Evolutionary conservation across 2,797 vertebrate species (phyloP), one percentile per base, ranked within the genome.

Genomic region (Rhynchonycteris naso): DNA sequence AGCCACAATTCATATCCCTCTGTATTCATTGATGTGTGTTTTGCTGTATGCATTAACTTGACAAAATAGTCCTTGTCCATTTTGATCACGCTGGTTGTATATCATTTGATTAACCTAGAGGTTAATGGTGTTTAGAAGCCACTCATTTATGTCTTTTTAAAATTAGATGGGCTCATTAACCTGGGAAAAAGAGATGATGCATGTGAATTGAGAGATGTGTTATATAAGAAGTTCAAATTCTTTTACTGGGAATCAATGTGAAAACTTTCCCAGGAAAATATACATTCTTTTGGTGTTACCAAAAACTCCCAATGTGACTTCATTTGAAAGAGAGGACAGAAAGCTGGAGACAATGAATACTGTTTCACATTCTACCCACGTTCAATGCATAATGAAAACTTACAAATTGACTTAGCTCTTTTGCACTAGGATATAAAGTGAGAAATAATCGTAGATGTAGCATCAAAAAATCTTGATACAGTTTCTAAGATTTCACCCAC

Each of bases 101-200:
- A 66, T 56, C 4, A 66, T 91, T 90, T 66, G 69, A 88, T 88
- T 59, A 87, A 94, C 12, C 63, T 66, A 28, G 33, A 68, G 13
- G 2, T 28, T 74, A 6, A 16, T 30, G 7, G n/a, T 92, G n/a
- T 78, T 74, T 87, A 61, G 65, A 88, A 87, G 16, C 11, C 5
- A 90, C 10, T 79, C 35, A 58, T 83, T 66, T 75, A 35, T 87
- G 52, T 24, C 33, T 95, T 92, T 89, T 26, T 88, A 88, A 28
- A 90, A n/a, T 69, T 69, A 72, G 26, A 63, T 74, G 65, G 24
- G 6, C 50, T 79, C 83, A 74, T 88, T 66, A 90, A 71, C 58
- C 21, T 86, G 7, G 50, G 21, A 50, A 71, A 85, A 89, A 90
- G 19, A 65, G 26, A 72, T 76, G 54, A 54, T 66, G 89, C 28